Evolutionary conservation across 2,113 vertebrate species (phyloP).

Genomic region (Chionomys nivalis): DNA sequence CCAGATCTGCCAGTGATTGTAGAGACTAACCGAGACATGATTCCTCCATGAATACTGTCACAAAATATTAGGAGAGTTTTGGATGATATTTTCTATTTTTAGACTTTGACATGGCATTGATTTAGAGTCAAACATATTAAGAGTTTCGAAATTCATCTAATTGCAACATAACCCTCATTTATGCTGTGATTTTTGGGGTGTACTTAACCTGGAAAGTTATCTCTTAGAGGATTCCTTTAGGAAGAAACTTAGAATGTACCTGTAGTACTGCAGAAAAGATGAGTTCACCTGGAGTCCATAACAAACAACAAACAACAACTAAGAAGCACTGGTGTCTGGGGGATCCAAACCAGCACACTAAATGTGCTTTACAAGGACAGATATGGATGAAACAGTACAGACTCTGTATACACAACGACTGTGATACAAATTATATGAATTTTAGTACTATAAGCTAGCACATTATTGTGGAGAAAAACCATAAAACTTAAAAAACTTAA

Average conservation of each 20-base stretch:
- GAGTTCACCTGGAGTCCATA: neutral
- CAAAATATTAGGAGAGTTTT: neutral
- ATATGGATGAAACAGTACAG: neutral
- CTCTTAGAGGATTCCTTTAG: neutral
- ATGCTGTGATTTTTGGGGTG: neutral
- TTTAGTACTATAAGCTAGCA: neutral
- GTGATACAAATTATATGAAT: neutral
- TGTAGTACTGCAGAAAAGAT: neutral
- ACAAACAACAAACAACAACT: neutral
- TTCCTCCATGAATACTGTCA: neutral
- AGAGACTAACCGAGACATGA: neutral
- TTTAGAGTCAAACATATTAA: slow-evolving; percentile 1
- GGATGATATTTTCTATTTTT: neutral
- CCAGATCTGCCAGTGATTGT: neutral
- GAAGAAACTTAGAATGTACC: neutral
- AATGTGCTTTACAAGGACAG: neutral
- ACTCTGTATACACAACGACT: neutral
- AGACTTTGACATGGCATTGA: neutral
- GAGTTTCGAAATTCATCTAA: neutral
- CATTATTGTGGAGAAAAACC: neutral
- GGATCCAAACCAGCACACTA: neutral
- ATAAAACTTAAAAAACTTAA: neutral
- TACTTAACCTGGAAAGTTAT: neutral
- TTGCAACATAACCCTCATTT: neutral
- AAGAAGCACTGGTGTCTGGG: neutral